These are phyloP conservation scores for Zoanthus sociatus DNA, from an alignment of 92 coral and sea anemone genomes.

Conservation along the genomic window DNA sequence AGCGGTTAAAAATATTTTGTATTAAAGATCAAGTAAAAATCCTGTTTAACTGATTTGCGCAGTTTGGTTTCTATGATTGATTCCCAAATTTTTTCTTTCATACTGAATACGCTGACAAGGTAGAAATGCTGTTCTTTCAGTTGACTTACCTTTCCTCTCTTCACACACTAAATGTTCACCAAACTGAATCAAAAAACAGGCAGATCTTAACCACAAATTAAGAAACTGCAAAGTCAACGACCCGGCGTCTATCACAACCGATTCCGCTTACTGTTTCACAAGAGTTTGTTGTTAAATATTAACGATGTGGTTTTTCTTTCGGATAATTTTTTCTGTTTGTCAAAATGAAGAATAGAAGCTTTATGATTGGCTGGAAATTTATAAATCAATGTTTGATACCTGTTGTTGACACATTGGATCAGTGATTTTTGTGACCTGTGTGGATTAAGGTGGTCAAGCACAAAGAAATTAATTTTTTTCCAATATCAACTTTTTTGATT, in stretches of 20 bases:
- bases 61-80: too few species aligned
- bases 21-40: too few species aligned
- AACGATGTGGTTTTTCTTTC: neutral
- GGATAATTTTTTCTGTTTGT: slow-evolving; percentile 10
- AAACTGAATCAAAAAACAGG: neutral
- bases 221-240: neutral
- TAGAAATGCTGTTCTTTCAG: too few species aligned
- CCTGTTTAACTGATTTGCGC: too few species aligned
- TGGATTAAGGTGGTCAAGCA: neutral
- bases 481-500: too few species aligned
- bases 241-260: neutral
- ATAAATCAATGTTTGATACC: neutral
- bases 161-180: neutral
- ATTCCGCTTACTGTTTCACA: neutral
- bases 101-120: too few species aligned
- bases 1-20: too few species aligned
- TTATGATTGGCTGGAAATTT: neutral
- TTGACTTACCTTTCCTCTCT: too few species aligned
- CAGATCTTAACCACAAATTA: too few species aligned
- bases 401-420: neutral
- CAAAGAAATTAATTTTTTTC: too few species aligned
- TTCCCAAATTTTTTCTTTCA: too few species aligned
- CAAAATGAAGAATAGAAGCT: neutral
- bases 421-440: neutral
- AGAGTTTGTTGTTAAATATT: slow-evolving; percentile 6